Evolutionary conservation across 1,140 invertebrate genomes (phyloP), one percentile per base, ranked within the genome.

Genomic region (Frieseomelitta varia): DNA sequence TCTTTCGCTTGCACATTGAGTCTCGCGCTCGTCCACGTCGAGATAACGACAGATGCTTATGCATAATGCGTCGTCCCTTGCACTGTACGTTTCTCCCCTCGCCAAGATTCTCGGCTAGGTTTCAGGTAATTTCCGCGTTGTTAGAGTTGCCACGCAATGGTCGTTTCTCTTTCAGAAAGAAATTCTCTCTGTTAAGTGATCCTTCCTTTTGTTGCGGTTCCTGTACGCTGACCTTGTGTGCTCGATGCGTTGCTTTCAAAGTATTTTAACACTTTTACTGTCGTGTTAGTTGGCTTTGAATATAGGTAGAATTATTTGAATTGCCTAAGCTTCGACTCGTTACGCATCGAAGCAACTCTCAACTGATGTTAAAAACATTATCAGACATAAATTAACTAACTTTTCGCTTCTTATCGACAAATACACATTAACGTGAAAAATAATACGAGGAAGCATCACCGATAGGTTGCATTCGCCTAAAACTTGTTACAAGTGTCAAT

Each of bases 101-200:
- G 68, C 39, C 67, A 21, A 47, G 76, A 14, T 72, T 71, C 82
- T 39, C 47, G 67, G 56, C 69, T 86, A 78, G 61, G 79, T 79
- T 87, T 80, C 83, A 83, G 74, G 79, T 79, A 73, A 87, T 92
- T 92, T 92, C 90, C 89, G 91, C 75, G 85, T 91, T 82, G 84
- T 85, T 82, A 83, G 53, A 77, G 30, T 47, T 39, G 81, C 19
- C 81, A 68, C 34, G 65, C 24, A 55, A 17, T 30, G 21, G 27
- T 4, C 51, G 67, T 58, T 47, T 21, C 30, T 34, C 56, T 76
- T 58, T 75, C 53, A 24, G 27, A 24, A 21, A 24, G 53, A 47
- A 27, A 14, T 51, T 63, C 17, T 65, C 55, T 58, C 27, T 58
- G 53, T 39, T 34, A 21, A 19, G 11, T 10, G 67, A 68, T 68